Conservation (phyloP, 2,113 vertebrate species). For the Notothenia coriiceps region DNA sequence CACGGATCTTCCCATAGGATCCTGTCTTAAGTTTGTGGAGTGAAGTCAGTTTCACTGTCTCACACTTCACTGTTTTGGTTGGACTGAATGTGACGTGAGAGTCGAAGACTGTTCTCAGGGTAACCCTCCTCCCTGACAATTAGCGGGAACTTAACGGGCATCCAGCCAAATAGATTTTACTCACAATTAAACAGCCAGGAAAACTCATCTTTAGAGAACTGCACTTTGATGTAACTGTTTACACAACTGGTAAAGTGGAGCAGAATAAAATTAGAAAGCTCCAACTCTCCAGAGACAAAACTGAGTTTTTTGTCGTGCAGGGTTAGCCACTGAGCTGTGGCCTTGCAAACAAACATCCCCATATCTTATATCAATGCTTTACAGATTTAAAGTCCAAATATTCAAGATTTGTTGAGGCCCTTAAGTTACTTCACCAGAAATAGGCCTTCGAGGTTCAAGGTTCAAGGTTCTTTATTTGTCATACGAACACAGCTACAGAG, state of each 20-base stretch:
- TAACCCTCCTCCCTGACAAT: slow-evolving; percentile 52
- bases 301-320: slow-evolving; percentile 11
- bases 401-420: slow-evolving; percentile 37
- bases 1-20: slow-evolving; percentile 63
- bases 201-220: slow-evolving; percentile 40
- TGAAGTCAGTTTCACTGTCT: slow-evolving; percentile 54
- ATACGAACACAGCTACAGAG: too few species aligned
- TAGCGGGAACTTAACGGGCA: slow-evolving; percentile 44
- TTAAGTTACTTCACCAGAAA: slow-evolving; percentile 25
- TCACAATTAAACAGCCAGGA: slow-evolving; percentile 32
- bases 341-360: not conserved
- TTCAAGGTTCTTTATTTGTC: too few species aligned
- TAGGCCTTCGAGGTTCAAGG: too few species aligned
- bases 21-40: slow-evolving; percentile 48
- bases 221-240: slow-evolving; percentile 36
- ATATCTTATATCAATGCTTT: slow-evolving; percentile 1
- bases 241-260: slow-evolving; percentile 17
- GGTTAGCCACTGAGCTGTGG: slow-evolving; percentile 10
- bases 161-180: slow-evolving; percentile 40
- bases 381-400: slow-evolving; percentile 30
- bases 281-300: not conserved
- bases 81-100: slow-evolving; percentile 55
- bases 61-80: slow-evolving; percentile 47
- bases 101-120: slow-evolving; percentile 49
- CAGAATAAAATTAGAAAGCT: slow-evolving; percentile 13